Base-by-base conservation (phyloP, 2,113 vertebrate genomes). In the Drymodes brunneopygia region DNA sequence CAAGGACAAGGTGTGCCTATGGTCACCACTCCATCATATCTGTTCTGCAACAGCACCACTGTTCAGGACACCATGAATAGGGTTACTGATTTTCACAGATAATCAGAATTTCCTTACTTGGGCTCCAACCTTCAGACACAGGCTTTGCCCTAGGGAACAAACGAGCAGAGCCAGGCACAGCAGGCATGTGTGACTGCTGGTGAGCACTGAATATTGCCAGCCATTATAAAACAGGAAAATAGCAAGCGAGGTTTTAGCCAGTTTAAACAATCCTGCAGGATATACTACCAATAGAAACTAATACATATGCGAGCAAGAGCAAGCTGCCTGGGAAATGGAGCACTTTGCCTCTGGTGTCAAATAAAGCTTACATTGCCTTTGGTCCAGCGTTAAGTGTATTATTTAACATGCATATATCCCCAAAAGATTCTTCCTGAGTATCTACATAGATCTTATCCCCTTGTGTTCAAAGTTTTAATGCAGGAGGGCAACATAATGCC, bases 241-340 rank as follows among this genome's bases (percentile, higher is more conserved):
- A 18, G 60, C 48, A 61, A 78, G 61, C 0, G 1, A 60, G 57
- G 53, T 15, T 95, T 91, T 85, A 81, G 69, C 48, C 91, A 72
- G 36, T 89, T 94, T 27, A 91, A 73, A 60, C 48, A 72, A 84
- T 53, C 61, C 93, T 77, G 74, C 53, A 60, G 93, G 90, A 85
- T 89, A 86, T 70, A 31, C 50, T 40, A 61, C 87, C 74, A 57
- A 44, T 1, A 80, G 81, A 77, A 96, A 83, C 85, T 83, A 77
- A 86, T 86, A 69, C 62, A 91, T 91, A 94, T 75, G 88, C 48
- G 95, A 95, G 84, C 65, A 71, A 77, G 7, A 93, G 67, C 45
- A 70, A 86, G 58, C 81, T 88, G 71, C 74, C 78, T 29, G 42
- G 40, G 56, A 69, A 87, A 87, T 0, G 0, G 27, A 85, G 87